phyloP scores from a whole-genome alignment of 1,140 invertebrate species.

The Argopecten irradians region DNA sequence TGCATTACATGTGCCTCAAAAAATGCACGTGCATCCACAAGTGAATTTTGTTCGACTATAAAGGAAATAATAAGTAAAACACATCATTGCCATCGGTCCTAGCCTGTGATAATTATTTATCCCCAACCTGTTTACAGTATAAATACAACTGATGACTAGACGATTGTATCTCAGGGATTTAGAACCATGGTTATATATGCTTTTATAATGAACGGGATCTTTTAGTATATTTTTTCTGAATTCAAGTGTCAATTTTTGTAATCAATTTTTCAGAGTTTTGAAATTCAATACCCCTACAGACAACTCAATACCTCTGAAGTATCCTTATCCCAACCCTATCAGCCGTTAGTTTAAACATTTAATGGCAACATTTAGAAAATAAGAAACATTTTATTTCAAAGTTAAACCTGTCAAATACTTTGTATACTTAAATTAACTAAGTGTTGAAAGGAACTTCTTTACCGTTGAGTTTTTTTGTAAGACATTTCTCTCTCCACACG shows the following conservation, averaged over 20 bases:
- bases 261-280: conserved; percentile 19
- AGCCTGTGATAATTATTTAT: not conserved
- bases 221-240: not conserved
- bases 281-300: not conserved
- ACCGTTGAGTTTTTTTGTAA: not conserved
- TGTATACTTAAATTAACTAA: conserved; percentile 11
- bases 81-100: not conserved
- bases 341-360: not conserved
- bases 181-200: not conserved
- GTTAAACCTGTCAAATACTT: conserved; percentile 22
- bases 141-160: not conserved
- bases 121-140: not conserved
- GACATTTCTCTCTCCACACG: not conserved
- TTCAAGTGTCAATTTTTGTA: conserved; percentile 23
- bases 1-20: not conserved
- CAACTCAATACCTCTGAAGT: conserved; percentile 1
- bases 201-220: not conserved
- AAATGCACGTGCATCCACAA: not conserved
- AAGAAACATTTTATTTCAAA: conserved; percentile 23
- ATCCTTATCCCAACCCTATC: not conserved
- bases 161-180: not conserved
- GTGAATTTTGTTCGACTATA: not conserved
- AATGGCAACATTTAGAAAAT: not conserved
- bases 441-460: not conserved
- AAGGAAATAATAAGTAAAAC: not conserved